Percentiles rank a stretch among this genome's conserved stretches.
phyloP scores from a whole-genome alignment of 2,888 invertebrate genomes.

The Parochlus steinenii region DNA sequence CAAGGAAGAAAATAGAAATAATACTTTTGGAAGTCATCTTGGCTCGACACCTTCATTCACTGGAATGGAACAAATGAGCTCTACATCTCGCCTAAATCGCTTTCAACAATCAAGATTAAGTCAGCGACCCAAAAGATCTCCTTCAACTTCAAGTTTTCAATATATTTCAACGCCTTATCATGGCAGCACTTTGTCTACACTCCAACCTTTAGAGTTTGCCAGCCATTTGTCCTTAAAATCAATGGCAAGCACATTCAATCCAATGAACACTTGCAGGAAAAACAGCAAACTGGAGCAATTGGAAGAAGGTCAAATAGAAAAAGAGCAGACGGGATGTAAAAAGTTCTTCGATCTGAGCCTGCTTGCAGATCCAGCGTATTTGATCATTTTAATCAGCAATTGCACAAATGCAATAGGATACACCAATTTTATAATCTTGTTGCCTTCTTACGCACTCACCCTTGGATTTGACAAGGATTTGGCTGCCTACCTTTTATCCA shows the following conservation, averaged over 20 bases:
- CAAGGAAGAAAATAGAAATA: conserved; percentile 29
- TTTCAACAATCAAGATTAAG: conserved; percentile 21
- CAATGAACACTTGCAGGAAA: conserved; percentile 31
- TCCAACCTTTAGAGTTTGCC: conserved; percentile 60
- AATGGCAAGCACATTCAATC: conserved; percentile 38
- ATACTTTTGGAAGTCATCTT: conserved; percentile 34
- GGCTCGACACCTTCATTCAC: conserved; percentile 49
- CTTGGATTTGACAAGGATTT: conserved; percentile 52
- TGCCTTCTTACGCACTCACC: conserved; percentile 59
- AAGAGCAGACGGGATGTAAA: conserved; percentile 29
- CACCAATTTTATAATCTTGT: conserved; percentile 67
- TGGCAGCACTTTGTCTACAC: conserved; percentile 60
- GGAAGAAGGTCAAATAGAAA: conserved; percentile 22
- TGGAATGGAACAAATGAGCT: conserved; percentile 49
- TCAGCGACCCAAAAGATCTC: conserved; percentile 45
- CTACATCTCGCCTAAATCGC: conserved; percentile 16
- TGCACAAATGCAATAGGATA: conserved; percentile 76
- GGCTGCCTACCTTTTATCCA: conserved; percentile 58
- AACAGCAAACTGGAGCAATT: conserved; percentile 28
- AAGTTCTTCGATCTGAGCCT: conserved; percentile 61
- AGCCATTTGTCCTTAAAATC: conserved; percentile 62
- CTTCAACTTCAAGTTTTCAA: conserved; percentile 66
- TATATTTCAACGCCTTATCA: conserved; percentile 76
- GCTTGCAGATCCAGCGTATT: conserved; percentile 60
- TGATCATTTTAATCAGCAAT: conserved; percentile 68